Base-by-base conservation (phyloP, 2,888 invertebrate genomes). In the Thera britannica region DNA sequence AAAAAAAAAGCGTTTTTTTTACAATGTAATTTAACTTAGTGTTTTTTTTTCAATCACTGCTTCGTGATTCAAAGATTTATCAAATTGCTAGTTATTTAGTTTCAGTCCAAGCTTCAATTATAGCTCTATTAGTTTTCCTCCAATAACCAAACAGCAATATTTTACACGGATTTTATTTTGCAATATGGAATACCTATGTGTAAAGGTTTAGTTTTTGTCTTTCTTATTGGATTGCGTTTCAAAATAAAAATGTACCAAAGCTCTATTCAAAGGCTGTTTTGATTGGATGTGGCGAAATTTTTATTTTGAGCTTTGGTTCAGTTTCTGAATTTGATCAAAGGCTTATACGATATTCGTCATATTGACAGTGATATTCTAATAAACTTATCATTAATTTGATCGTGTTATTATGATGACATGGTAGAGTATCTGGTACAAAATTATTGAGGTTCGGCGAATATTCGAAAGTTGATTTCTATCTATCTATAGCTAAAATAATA, bases 181-280 rank as follows among this genome's bases (percentile, higher is more conserved):
- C 58, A 56, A 59, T 62, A 44, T 55, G 56, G 36, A 63, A 41
- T 41, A 41, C 41, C 11, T 44, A 44, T 52, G 46, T 66, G 46
- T 58, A 63, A 58, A 11, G 7, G 48, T 44, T 49, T 11, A 36
- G 36, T 51, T 65, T 56, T 41, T 59, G 49, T 54, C 3, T 62
- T 48, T 49, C 36, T 60, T 62, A 65, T 67, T 58, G 57, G 62
- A 67, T 58, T 65, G 51, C n/a, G 61, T 58, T 69, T 64, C 66
- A 59, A 71, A 72, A 63, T 65, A 68, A 70, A 71, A 66, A 62
- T 64, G 52, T 75, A 74, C 71, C 44, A 72, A 75, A 70, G 34
- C 48, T 63, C 57, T 61, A 65, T 72, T 74, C 72, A 72, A 69
- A 74, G 71, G 65, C 59, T 55, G 52, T 38, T 71, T 72, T 70